Base-by-base conservation (phyloP, 1,140 invertebrate genomes). In the Drosophila quadrilineata region DNA sequence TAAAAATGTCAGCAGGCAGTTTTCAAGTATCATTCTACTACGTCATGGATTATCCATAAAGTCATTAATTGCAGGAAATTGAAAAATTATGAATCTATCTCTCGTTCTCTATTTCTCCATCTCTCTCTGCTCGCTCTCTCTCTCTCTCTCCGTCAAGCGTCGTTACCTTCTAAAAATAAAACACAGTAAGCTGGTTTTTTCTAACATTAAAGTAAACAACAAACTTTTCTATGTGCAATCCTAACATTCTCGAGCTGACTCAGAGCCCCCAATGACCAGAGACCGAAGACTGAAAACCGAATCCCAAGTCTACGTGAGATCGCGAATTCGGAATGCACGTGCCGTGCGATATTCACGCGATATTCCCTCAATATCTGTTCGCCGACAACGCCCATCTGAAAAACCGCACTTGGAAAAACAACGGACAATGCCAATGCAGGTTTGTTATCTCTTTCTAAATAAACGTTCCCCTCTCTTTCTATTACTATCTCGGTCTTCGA, bases 51-150 rank as follows among this genome's bases (percentile, higher is more conserved):
- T 46, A 58, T 2, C 14, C 24, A 38, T 12, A 48, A 31, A 48
- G 22, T 53, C 57, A 43, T 66, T 60, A 66, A 60, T 50, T 62
- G 50, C 73, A 76, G 68, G 63, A 77, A 77, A 73, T 52, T 38
- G 33, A 64, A 28, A 36, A 75, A 49, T 57, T 71, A 67, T 75
- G 76, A 71, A 21, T 29, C n/a, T n/a, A n/a, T n/a, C n/a, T n/a
- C n/a, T n/a, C n/a, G n/a, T 41, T 57, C 29, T 14, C 19, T 9
- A 10, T 28, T 1, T 16, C 26, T 2, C 10, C 8, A 29, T 53
- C 28, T 36, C 22, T 31, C 2, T 29, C 24, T 48, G n/a, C 12
- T 6, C 3, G 10, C 2, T 14, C 33, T 45, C 14, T 14, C 41
- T 41, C 9, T 41, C 17, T 10, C 38, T 41, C 38, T 28, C 12